These are phyloP conservation scores for Struthidea cinerea DNA, from an alignment of 2,113 vertebrate genomes.

Conservation along the genomic window DNA sequence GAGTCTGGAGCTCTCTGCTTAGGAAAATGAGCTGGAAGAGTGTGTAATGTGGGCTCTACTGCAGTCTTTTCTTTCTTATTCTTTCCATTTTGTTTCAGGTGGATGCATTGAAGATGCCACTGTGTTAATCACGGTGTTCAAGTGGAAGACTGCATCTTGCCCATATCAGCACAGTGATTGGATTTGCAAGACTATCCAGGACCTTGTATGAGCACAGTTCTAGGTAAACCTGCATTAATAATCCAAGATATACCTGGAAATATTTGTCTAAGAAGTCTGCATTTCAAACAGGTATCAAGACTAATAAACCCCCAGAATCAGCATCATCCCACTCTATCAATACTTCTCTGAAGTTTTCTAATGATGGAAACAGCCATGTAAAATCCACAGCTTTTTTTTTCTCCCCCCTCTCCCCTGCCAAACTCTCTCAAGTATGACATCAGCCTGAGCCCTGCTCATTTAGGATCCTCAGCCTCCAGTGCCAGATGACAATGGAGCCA, in stretches of 20 bases:
- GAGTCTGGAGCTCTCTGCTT: background rate
- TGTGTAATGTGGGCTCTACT: background rate
- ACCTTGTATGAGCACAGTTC: background rate
- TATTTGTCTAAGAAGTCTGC: background rate
- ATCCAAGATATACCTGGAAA: background rate
- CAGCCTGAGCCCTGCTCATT: background rate
- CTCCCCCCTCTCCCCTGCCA: fast-evolving
- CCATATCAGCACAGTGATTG: background rate
- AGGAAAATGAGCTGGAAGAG: background rate
- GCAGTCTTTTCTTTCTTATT: background rate
- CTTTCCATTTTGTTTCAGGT: background rate
- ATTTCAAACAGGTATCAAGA: background rate
- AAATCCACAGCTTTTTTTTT: background rate
- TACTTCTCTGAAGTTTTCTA: background rate
- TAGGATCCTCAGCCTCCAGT: background rate
- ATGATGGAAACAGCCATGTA: background rate
- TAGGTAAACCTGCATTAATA: background rate
- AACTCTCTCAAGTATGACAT: background rate
- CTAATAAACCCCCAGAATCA: background rate
- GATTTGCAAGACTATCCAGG: background rate
- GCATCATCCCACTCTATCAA: background rate
- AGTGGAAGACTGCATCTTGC: background rate
- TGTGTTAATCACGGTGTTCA: background rate
- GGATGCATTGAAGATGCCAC: background rate
- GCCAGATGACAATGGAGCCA: background rate